A percentile compares a stretch with the other conserved stretches of the same genome.
These are phyloP conservation scores for Daboia siamensis DNA, from an alignment of 2,113 vertebrate genomes.

Conservation along the genomic window DNA sequence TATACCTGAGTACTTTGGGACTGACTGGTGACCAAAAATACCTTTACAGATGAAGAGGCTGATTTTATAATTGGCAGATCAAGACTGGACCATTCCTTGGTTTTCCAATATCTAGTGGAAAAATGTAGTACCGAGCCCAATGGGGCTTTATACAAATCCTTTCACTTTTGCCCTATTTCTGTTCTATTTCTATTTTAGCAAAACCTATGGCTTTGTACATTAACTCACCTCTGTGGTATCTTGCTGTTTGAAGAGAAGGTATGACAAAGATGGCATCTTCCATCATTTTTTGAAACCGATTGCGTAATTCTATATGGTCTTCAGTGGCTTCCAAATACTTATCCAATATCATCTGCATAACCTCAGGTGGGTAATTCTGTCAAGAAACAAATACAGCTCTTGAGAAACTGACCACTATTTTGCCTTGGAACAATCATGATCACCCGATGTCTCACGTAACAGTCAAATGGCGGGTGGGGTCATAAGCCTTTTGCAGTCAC, in stretches of 20 bases:
- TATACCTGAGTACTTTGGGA: not conserved
- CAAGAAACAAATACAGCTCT: not conserved
- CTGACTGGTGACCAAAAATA: not conserved
- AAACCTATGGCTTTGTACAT: not conserved
- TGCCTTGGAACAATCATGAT: no score
- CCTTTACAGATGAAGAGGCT: not conserved
- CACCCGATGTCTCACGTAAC: no score
- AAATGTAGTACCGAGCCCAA: not conserved
- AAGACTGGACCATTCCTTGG: not conserved
- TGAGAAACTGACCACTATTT: not conserved
- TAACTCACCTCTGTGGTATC: slow-evolving; percentile 71
- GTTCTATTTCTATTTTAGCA: not conserved
- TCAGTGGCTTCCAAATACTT: slow-evolving; percentile 65
- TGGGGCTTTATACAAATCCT: not conserved
- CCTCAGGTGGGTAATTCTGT: slow-evolving; percentile 24
- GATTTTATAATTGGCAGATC: not conserved
- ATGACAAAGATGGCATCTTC: slow-evolving; percentile 65
- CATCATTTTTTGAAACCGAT: slow-evolving; percentile 60
- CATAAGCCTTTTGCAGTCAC: not conserved
- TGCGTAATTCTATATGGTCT: slow-evolving; percentile 61
- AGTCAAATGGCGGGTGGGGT: not conserved
- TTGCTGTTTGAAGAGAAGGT: slow-evolving; percentile 64
- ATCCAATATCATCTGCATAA: slow-evolving; percentile 27
- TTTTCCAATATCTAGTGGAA: not conserved
- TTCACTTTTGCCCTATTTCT: not conserved